These are phyloP conservation scores for Aleiodes leptofemur DNA, from an alignment of 2,888 invertebrate species.

Conservation along the genomic window DNA sequence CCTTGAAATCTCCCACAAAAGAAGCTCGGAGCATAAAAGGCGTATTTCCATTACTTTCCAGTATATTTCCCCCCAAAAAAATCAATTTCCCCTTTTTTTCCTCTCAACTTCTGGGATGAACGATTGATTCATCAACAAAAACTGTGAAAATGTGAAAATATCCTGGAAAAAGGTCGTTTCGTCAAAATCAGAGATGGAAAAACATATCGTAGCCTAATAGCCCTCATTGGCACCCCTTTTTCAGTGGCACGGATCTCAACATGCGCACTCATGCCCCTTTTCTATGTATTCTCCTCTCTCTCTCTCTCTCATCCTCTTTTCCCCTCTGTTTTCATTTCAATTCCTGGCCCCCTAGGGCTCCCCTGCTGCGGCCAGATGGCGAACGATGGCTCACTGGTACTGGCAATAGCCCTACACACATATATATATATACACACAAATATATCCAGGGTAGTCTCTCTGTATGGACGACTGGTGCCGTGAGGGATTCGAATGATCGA, in stretches of 20 bases:
- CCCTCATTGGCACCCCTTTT: constrained; percentile 73
- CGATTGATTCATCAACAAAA: neutral
- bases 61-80: too few species aligned
- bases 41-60: too few species aligned
- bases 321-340: constrained; percentile 74
- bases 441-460: neutral
- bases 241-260: constrained; percentile 44
- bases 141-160: too few species aligned
- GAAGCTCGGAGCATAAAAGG: too few species aligned
- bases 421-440: constrained; percentile 1
- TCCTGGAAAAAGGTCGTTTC: constrained; percentile 40
- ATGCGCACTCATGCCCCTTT: constrained; percentile 7
- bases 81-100: neutral
- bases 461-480: constrained; percentile 38
- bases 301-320: constrained; percentile 49
- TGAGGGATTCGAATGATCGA: constrained; percentile 67
- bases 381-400: constrained; percentile 50
- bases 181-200: constrained; percentile 70
- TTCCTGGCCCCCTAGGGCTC: constrained; percentile 68
- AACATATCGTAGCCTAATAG: constrained; percentile 75
- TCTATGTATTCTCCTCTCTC: neutral
- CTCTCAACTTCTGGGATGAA: neutral
- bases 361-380: constrained; percentile 56
- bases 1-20: too few species aligned
- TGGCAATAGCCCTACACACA: constrained; percentile 36